These are phyloP conservation scores for Drosophila prosaltans DNA, from an alignment of 1,140 invertebrate genomes.

Conservation along the genomic window DNA sequence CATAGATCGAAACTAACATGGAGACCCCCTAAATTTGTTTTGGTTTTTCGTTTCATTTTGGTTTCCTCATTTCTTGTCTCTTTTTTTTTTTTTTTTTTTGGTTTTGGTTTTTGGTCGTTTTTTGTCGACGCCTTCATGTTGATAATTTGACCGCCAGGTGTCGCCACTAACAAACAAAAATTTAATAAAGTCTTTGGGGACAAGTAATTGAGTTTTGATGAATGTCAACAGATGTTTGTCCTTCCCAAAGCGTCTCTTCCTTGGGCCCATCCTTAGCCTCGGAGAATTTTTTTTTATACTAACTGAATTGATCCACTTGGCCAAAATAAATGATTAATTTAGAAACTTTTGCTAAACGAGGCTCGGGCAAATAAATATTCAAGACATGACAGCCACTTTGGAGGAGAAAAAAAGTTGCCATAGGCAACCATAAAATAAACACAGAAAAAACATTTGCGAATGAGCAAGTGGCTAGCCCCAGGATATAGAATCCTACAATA, in stretches of 20 bases:
- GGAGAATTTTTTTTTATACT: neutral
- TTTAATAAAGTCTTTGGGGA: conserved; percentile 60
- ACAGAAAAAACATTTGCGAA: conserved; percentile 7
- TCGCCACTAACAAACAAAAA: conserved; percentile 53
- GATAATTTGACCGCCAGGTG: conserved; percentile 67
- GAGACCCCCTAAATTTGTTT: neutral
- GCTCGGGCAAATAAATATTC: conserved; percentile 36
- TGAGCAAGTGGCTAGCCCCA: conserved; percentile 18
- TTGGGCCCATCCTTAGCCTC: conserved; percentile 17
- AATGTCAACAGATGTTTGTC: conserved; percentile 42
- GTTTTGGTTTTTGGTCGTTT: conserved; percentile 9
- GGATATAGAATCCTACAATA: conserved; percentile 33
- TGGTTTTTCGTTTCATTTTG: neutral
- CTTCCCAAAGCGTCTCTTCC: conserved; percentile 15
- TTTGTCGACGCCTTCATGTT: conserved; percentile 47
- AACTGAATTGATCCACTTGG: conserved; percentile 19
- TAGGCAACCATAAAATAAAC: conserved; percentile 11
- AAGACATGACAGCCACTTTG: conserved; percentile 28
- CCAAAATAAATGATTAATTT: conserved; percentile 38
- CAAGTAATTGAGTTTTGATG: conserved; percentile 69
- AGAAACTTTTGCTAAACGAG: conserved; percentile 16
- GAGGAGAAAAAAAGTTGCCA: conserved; percentile 6
- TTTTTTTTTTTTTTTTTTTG: neutral
- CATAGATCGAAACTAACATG: neutral
- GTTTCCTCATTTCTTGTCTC: neutral